Evolutionary conservation across 2,797 vertebrate genomes (phyloP), one percentile per base, ranked within the genome.

Genomic region (Sebastes alutus): DNA sequence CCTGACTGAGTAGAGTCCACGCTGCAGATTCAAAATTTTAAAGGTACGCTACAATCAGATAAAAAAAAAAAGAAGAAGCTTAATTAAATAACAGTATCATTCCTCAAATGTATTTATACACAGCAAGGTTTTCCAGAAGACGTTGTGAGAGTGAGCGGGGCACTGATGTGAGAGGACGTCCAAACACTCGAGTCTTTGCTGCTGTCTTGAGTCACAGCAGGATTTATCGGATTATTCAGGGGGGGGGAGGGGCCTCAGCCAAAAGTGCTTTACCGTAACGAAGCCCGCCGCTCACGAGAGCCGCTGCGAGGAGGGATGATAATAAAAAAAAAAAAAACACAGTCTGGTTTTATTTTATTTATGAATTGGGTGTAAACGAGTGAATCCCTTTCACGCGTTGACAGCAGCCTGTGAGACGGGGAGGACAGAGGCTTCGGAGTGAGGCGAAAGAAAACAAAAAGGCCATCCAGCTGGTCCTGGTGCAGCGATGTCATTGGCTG

Each of bases 81-180:
- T 74, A 93, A 89, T 95, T 95, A 95, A 96, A 95, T 94, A 94
- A 93, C 85, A 93, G 90, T 63, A 87, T 93, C 86, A 87, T 89
- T 89, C 88, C 83, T 92, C 90, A 85, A 88, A 90, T 82, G 90
- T 88, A 91, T 93, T 93, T 92, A 90, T 94, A 95, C 93, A 95
- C 92, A 92, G 93, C 83, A 87, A 84, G 49, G 82, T 87, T 85
- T 70, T 87, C 91, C 82, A 90, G 87, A 81, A 83, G 77, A 89
- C 70, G 18, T 49, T 1, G 76, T 74, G 82, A 84, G 84, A 56
- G 85, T 67, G 87, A 86, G 82, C 42, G 67, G 87, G 74, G 68
- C 77, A 77, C 84, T 80, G 87, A 75, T 56, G 86, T 84, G 84
- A 88, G 80, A 63, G 52, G 78, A 72, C 62, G 69, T 89, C 84